These are phyloP conservation scores for Polypedilum vanderplanki DNA, from an alignment of 1,140 invertebrate species.

Conservation along the genomic window DNA sequence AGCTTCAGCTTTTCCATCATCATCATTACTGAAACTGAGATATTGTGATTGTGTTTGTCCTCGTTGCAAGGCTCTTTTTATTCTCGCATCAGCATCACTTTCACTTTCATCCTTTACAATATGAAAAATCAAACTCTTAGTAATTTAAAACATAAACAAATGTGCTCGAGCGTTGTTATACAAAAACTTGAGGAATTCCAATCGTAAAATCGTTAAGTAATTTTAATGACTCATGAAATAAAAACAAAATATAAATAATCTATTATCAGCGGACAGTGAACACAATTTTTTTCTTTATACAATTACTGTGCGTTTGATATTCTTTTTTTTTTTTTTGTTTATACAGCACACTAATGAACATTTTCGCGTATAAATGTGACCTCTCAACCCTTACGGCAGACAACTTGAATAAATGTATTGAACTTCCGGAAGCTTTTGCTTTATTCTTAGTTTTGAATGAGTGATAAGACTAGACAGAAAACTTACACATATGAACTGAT, in stretches of 20 bases:
- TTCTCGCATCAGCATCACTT: neutral
- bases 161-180: too few relatives aligned
- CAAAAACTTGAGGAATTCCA: too few relatives aligned
- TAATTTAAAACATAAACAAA: neutral
- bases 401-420: neutral
- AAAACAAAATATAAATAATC: neutral
- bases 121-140: neutral
- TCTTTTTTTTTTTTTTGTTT: neutral
- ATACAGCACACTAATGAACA: neutral
- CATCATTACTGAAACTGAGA: conserved; percentile 55
- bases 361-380: conserved; percentile 16
- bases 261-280: neutral
- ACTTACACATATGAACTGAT: neutral
- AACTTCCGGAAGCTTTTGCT: conserved; percentile 14
- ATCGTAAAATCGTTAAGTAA: too few relatives aligned
- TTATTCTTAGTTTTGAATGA: neutral
- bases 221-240: neutral
- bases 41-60: conserved; percentile 80
- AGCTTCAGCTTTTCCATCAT: conserved; percentile 67
- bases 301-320: neutral
- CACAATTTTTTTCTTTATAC: too few relatives aligned
- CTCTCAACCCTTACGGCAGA: conserved; percentile 18
- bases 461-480: neutral
- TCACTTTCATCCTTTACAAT: neutral
- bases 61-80: conserved; percentile 34